A percentile compares a stretch with the other conserved stretches of the same genome.
Evolutionary conservation across 2,888 invertebrate genomes (phyloP).

Genomic region (Eilema sororculum): DNA sequence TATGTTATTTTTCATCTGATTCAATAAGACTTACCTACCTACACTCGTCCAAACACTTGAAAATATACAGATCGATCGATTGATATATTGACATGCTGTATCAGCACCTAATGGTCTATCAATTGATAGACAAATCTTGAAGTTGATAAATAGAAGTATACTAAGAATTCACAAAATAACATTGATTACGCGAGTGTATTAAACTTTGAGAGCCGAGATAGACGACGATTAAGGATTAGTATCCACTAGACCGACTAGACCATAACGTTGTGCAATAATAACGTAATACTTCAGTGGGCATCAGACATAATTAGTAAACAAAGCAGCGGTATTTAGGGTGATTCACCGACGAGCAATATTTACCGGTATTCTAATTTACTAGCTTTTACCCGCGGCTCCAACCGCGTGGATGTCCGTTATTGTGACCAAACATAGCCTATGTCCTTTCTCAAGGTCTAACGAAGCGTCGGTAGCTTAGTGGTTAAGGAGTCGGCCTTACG

Average conservation of each 20-base stretch:
- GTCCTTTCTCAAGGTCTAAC: no score
- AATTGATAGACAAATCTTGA: background rate
- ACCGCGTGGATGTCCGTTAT: no score
- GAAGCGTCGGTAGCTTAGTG: no score
- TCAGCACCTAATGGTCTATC: constrained; percentile 4
- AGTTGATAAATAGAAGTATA: constrained; percentile 3
- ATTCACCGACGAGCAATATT: constrained; percentile 29
- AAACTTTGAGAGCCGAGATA: background rate
- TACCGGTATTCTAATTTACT: constrained; percentile 10
- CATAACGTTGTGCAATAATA: constrained; percentile 39
- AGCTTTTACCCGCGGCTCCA: no score
- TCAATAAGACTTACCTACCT: background rate
- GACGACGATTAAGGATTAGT: background rate
- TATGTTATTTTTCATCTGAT: background rate
- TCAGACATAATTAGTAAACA: constrained; percentile 38
- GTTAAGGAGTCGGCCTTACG: no score
- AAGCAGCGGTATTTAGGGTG: constrained; percentile 23
- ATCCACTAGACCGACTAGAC: constrained; percentile 24
- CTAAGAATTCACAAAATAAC: background rate
- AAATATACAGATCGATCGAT: background rate
- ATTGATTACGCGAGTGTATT: background rate
- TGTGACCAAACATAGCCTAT: no score
- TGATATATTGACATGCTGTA: constrained; percentile 3
- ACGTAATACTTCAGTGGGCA: constrained; percentile 31
- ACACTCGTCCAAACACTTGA: background rate